phyloP scores from a whole-genome alignment of 1,140 invertebrate genomes.

The Drosophila ambigua region DNA sequence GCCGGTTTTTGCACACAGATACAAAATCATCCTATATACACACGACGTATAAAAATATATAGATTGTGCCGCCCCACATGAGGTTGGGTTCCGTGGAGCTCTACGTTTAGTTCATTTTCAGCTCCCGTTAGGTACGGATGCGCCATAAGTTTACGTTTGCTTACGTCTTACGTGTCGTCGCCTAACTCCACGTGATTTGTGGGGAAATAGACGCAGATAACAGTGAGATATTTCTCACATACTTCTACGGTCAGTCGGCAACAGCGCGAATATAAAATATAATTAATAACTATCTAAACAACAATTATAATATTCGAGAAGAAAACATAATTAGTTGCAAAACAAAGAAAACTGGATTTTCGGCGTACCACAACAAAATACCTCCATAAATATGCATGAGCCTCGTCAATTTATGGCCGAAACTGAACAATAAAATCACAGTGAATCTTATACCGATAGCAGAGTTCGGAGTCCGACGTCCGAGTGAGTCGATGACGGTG shows the following conservation, averaged over 20 bases:
- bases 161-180: not conserved
- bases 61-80: conserved; percentile 18
- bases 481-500: too few species aligned
- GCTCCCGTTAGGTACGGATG: conserved; percentile 72
- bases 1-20: conserved; percentile 62
- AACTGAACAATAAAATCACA: conserved; percentile 38
- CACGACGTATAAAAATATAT: conserved; percentile 17
- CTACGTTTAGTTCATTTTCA: conserved; percentile 55
- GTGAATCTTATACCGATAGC: not conserved
- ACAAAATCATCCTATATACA: conserved; percentile 25
- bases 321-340: conserved; percentile 45
- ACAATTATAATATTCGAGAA: conserved; percentile 35
- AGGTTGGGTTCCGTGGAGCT: conserved; percentile 26
- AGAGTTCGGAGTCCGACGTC: conserved; percentile 1
- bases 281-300: conserved; percentile 16
- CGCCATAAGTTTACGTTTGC: conserved; percentile 27
- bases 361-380: conserved; percentile 12
- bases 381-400: conserved; percentile 47
- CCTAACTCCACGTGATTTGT: conserved; percentile 56
- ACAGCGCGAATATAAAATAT: conserved; percentile 14
- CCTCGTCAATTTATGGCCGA: conserved; percentile 34
- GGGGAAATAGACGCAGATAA: not conserved
- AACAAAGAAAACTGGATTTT: conserved; percentile 51
- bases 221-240: too few species aligned
- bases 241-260: conserved; percentile 12